phyloP scores from a whole-genome alignment of 2,113 vertebrate genomes.

The Psammodynastes pulverulentus region DNA sequence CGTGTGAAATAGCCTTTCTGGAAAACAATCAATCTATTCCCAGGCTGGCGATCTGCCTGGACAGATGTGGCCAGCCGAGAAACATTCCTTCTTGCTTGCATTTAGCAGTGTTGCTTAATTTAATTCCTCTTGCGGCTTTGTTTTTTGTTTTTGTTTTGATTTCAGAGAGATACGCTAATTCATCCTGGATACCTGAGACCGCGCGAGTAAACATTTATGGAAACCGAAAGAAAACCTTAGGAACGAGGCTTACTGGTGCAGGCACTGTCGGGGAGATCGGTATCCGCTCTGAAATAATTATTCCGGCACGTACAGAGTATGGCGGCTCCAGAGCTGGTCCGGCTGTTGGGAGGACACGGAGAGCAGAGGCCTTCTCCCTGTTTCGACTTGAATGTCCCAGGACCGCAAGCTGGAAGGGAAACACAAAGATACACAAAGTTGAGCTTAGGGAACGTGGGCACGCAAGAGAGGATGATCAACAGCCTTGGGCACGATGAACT shows the following conservation, averaged over 20 bases:
- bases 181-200: background rate
- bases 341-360: conserved; percentile 89
- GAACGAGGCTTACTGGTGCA: conserved; percentile 85
- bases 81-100: background rate
- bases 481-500: background rate
- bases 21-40: background rate
- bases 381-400: conserved; percentile 91
- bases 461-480: background rate
- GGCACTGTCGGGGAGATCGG: conserved; percentile 80
- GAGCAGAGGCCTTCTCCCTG: conserved; percentile 87
- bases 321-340: conserved; percentile 81
- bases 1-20: background rate
- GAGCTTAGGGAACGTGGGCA: background rate
- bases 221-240: background rate
- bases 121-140: background rate
- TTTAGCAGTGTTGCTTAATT: background rate
- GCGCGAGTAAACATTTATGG: background rate
- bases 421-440: background rate
- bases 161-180: background rate
- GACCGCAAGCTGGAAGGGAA: conserved; percentile 78
- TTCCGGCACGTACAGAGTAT: conserved; percentile 85
- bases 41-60: background rate
- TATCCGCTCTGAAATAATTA: conserved; percentile 89
- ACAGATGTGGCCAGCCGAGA: background rate
- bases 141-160: background rate